A percentile compares a stretch with the other conserved stretches of the same genome.
phyloP scores from a whole-genome alignment of 2,888 invertebrate genomes.

The Lasius platythorax region DNA sequence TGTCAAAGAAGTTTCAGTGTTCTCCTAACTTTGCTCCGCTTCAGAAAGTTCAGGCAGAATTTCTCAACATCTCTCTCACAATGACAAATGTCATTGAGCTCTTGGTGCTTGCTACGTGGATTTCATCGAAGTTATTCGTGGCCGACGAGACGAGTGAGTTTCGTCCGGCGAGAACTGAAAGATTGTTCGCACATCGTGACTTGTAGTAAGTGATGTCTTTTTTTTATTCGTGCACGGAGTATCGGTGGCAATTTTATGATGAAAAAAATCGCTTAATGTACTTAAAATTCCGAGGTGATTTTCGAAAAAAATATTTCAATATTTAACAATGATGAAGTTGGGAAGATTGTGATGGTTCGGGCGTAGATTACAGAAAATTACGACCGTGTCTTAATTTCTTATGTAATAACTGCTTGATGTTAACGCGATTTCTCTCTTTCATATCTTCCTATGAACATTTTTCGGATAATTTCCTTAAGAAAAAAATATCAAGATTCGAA shows the following conservation, averaged over 20 bases:
- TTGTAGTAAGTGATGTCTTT: constrained; percentile 53
- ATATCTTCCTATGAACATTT: not conserved
- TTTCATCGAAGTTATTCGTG: constrained; percentile 51
- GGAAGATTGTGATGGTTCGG: not conserved
- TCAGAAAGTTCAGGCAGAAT: constrained; percentile 53
- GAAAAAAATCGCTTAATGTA: constrained; percentile 48
- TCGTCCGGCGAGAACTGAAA: constrained; percentile 13
- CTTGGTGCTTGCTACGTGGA: not conserved
- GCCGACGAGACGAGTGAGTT: constrained; percentile 50
- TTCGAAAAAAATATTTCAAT: constrained; percentile 11
- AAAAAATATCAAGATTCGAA: not conserved
- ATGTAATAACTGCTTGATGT: not conserved
- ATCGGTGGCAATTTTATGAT: constrained; percentile 40
- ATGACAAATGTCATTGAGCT: constrained; percentile 68
- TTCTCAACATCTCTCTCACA: constrained; percentile 58
- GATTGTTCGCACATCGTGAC: constrained; percentile 33
- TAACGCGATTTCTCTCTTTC: not conserved
- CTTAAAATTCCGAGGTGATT: constrained; percentile 2
- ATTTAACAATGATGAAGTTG: constrained; percentile 7
- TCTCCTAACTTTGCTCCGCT: not conserved
- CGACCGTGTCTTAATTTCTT: constrained; percentile 9
- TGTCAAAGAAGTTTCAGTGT: constrained; percentile 19
- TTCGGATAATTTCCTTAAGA: not conserved
- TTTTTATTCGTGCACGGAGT: constrained; percentile 22
- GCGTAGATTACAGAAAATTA: constrained; percentile 19